Evolutionary conservation across 2,113 vertebrate genomes (phyloP), one percentile per base, ranked within the genome.

Genomic region (Cyanoliseus patagonus): DNA sequence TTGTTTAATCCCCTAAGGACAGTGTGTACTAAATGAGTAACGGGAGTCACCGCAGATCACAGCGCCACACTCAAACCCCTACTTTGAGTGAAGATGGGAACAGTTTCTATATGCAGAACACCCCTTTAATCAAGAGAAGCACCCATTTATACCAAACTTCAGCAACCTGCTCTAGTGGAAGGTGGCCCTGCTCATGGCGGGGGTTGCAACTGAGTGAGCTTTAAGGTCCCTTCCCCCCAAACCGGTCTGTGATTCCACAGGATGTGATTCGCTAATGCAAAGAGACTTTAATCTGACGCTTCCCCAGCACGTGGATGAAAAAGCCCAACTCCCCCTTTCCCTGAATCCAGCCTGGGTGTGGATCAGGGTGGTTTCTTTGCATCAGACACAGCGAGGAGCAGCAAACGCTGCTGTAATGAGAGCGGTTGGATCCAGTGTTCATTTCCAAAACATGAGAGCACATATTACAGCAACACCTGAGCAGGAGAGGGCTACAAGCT

Each of bases 361-460:
- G 61, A 30, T 2, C 44, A 3, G 31, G 1, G 1, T 0, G 22
- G 8, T n/a, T 76, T 3, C 35, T 74, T 11, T 9, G 76, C 63
- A 11, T 8, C 4, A 23, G 49, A 4, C 57, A 24, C 33, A n/a
- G 4, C 4, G 13, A 59, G 57, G 33, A 10, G 15, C 31, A 2
- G 69, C 63, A 7, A 13, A 59, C 6, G 17, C 27, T 1, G 52
- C 77, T 0, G 92, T 83, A 95, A 95, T 0, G 8, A 7, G 93
- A 97, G 89, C 95, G 0, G 84, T 8, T 5, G 63, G 84, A 85
- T 96, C 93, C 1, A 25, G 89, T 95, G 89, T 6, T 94, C 91
- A n/a, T 97, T 81, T 42, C 87, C 95, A 66, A 89, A 90, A 82
- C 87, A 44, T 6, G 83, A 94, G 92, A 63, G 49, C 35, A 86